Conservation (phyloP, 1,140 invertebrate genomes). For the Dryas iulia region DNA sequence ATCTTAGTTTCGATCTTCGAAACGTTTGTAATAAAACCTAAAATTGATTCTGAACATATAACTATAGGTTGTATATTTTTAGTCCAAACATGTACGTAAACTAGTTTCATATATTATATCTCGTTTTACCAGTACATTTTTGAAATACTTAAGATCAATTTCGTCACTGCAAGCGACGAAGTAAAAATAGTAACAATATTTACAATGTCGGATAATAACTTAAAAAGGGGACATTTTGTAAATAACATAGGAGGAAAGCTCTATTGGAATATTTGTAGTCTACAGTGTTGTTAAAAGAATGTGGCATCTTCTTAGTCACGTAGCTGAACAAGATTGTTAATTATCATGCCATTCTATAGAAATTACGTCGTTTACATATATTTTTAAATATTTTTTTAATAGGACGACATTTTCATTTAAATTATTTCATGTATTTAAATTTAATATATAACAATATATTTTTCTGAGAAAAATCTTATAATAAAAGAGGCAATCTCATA, state of each 20-base stretch:
- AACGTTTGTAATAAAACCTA: conserved; percentile 13
- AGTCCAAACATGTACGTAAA: neutral
- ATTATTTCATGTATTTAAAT: neutral
- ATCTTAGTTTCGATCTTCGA: conserved; percentile 10
- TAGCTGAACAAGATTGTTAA: neutral
- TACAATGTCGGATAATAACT: no score
- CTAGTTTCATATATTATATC: neutral
- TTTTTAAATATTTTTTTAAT: neutral
- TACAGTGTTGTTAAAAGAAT: neutral
- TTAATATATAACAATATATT: neutral
- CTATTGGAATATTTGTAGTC: neutral
- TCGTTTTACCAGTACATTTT: neutral
- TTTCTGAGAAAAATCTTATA: neutral
- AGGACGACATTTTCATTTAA: neutral
- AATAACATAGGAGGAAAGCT: neutral
- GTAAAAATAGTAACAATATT: neutral
- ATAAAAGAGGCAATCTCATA: neutral
- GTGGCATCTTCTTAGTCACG: neutral
- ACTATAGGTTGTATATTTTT: neutral
- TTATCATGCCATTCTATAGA: neutral
- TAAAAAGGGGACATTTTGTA: no score
- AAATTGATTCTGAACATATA: neutral
- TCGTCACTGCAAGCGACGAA: neutral
- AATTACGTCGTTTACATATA: neutral
- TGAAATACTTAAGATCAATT: neutral